A percentile compares a stretch with the other conserved stretches of the same genome.
Conservation (phyloP, 2,797 vertebrate genomes). For the Poeciliopsis paucimaculata region DNA sequence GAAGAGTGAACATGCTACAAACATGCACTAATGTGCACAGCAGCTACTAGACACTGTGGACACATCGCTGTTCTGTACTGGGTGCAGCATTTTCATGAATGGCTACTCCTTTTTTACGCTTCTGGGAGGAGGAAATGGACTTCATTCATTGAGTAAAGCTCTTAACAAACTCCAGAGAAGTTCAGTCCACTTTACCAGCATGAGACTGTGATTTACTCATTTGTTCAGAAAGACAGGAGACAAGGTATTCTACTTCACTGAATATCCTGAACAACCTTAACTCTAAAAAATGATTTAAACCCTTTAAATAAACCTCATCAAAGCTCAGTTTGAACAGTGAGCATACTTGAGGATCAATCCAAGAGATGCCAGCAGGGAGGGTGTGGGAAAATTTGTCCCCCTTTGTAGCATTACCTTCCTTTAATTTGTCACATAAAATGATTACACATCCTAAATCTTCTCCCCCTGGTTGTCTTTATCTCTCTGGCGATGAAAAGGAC, state of each 20-base stretch:
- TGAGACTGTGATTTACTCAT: slow-evolving; percentile 6
- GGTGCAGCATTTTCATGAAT: slow-evolving; percentile 49
- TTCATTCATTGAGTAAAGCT: slow-evolving; percentile 19
- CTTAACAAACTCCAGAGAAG: slow-evolving; percentile 15
- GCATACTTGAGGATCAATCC: slow-evolving; percentile 55
- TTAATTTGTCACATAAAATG: slow-evolving; percentile 76
- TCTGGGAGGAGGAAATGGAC: background rate
- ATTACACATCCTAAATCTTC: slow-evolving; percentile 72
- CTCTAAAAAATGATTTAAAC: slow-evolving; percentile 13
- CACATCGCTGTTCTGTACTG: slow-evolving; percentile 27
- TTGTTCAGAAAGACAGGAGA: slow-evolving; percentile 12
- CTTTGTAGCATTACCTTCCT: slow-evolving; percentile 52
- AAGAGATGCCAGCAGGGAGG: slow-evolving; percentile 43
- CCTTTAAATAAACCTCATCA: slow-evolving; percentile 17
- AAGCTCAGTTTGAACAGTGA: slow-evolving; percentile 15
- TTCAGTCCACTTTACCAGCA: background rate
- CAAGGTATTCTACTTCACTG: slow-evolving; percentile 3
- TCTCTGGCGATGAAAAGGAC: slow-evolving; percentile 69
- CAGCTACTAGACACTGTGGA: background rate
- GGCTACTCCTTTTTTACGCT: slow-evolving; percentile 7
- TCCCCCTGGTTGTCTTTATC: slow-evolving; percentile 41
- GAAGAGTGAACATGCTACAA: slow-evolving; percentile 50
- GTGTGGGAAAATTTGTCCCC: slow-evolving; percentile 56
- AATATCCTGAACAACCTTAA: slow-evolving; percentile 15
- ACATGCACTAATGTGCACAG: slow-evolving; percentile 11